Evolutionary conservation across 2,113 vertebrate species (phyloP).

Genomic region (Madoqua kirkii): DNA sequence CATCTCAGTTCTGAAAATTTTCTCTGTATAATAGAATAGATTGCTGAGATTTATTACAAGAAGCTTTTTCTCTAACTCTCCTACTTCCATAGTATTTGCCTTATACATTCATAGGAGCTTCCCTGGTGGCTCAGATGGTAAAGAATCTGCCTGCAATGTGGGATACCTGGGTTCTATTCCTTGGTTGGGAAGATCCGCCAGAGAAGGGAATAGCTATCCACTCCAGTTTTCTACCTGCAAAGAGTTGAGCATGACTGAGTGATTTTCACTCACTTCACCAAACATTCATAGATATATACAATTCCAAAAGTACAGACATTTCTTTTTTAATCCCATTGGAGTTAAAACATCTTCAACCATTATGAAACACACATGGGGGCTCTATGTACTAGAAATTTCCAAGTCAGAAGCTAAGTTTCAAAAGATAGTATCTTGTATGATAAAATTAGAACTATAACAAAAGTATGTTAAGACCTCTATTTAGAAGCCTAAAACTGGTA

Average conservation of each 20-base stretch:
- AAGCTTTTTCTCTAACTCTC: conserved; percentile 23
- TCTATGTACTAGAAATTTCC: not conserved
- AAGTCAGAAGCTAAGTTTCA: not conserved
- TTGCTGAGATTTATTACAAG: not conserved
- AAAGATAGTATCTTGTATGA: not conserved
- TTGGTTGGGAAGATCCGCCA: not conserved
- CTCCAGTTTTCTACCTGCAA: not conserved
- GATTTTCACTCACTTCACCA: not conserved
- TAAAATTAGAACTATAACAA: not conserved
- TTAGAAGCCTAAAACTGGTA: not conserved
- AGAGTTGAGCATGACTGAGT: not conserved
- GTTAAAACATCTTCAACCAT: not conserved
- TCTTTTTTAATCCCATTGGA: not conserved
- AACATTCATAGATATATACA: fast-evolving
- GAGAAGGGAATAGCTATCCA: not conserved
- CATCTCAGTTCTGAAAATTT: conserved; percentile 31
- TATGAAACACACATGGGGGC: not conserved
- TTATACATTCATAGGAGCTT: not conserved
- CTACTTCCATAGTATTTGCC: not conserved
- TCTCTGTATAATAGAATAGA: not conserved
- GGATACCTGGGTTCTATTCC: not conserved
- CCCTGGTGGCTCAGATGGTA: not conserved
- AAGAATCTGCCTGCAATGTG: fast-evolving
- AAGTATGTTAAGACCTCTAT: not conserved
- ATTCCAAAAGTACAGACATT: not conserved